phyloP scores from a whole-genome alignment of 2,888 invertebrate species.

The Pammene fasciana region DNA sequence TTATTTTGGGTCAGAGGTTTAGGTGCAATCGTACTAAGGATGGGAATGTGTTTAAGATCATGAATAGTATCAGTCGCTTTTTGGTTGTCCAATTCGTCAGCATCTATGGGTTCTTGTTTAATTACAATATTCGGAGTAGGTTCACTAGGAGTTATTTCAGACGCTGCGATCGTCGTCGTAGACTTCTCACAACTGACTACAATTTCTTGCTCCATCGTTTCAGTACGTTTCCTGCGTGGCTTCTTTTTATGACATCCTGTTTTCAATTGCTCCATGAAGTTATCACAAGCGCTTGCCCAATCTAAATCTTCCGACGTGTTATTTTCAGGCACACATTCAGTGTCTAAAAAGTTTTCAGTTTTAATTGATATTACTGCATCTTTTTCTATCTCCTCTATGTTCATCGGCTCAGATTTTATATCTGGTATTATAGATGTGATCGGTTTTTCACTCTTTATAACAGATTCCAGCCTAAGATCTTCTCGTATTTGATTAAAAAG shows the following conservation, averaged over 20 bases:
- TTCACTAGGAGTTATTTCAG: conserved; percentile 29
- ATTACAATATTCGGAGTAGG: conserved; percentile 46
- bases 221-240: conserved; percentile 77
- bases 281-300: conserved; percentile 90
- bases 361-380: conserved; percentile 78
- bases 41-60: conserved; percentile 4
- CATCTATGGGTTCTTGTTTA: conserved; percentile 71
- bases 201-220: conserved; percentile 57
- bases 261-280: conserved; percentile 89
- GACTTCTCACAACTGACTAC: conserved; percentile 53
- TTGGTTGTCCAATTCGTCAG: conserved; percentile 57
- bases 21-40: not conserved
- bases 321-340: conserved; percentile 46
- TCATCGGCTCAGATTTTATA: conserved; percentile 86
- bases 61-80: conserved; percentile 37
- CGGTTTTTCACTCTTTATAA: conserved; percentile 85
- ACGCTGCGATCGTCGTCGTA: conserved; percentile 34
- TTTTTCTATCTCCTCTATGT: conserved; percentile 86
- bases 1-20: conserved; percentile 3
- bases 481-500: conserved; percentile 78
- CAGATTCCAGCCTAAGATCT: conserved; percentile 77
- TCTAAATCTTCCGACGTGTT: conserved; percentile 64
- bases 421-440: conserved; percentile 80
- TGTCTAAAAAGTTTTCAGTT: conserved; percentile 63
- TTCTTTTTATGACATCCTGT: conserved; percentile 84